Percentiles rank a stretch among this genome's conserved stretches.
Conservation (phyloP, 2,888 invertebrate genomes). For the Synanthedon vespiformis region DNA sequence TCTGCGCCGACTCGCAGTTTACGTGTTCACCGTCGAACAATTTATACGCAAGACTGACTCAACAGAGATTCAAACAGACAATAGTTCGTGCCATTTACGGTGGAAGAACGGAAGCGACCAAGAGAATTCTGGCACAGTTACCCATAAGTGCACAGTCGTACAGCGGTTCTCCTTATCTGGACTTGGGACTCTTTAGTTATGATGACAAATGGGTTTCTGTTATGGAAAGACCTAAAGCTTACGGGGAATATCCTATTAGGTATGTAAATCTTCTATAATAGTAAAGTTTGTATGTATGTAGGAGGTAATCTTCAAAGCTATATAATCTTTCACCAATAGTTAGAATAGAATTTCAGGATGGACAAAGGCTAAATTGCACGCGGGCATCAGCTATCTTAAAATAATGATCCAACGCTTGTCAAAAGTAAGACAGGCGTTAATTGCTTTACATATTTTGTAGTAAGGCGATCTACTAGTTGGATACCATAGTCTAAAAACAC, state of each 20-base stretch:
- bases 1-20: constrained; percentile 86
- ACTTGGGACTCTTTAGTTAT: constrained; percentile 91
- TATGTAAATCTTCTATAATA: constrained; percentile 46
- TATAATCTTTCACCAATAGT: no score
- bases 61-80: constrained; percentile 86
- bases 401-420: no score
- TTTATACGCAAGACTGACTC: constrained; percentile 78
- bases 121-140: constrained; percentile 87
- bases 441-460: no score
- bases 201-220: constrained; percentile 97
- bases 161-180: constrained; percentile 92
- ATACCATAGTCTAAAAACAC: no score
- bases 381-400: no score
- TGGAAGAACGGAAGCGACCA: constrained; percentile 90
- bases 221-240: constrained; percentile 94
- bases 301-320: no score
- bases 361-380: no score
- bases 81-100: constrained; percentile 91
- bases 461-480: no score
- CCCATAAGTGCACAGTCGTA: constrained; percentile 96
- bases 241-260: constrained; percentile 93
- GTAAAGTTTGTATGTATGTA: no score
- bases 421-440: no score
- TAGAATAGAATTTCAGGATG: no score
- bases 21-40: constrained; percentile 94